Base-by-base conservation (phyloP, 2,113 vertebrate species). In the Gnathonemus echidnorhynchus region DNA sequence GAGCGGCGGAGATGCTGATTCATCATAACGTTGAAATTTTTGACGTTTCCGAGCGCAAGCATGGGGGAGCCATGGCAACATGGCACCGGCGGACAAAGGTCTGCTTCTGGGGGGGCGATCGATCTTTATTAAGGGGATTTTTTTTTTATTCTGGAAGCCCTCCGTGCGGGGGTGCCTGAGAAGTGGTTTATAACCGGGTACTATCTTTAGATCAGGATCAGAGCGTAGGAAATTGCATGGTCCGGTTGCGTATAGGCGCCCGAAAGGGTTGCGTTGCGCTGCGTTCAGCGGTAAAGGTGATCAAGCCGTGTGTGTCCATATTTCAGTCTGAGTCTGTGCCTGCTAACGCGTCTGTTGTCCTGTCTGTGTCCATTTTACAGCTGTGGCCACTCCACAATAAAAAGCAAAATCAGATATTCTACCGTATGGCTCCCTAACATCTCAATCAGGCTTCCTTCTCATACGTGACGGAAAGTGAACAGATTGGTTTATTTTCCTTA, bases 51-150 rank as follows among this genome's bases (percentile, higher is more conserved):
- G 92, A 94, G 94, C 92, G 91, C 94, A 94, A 92, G 94, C 92
- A 93, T 92, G 45, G 49, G 84, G 86, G 31, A 77, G 89, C 85
- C 89, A 90, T 77, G 85, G 89, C 89, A 94, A 94, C 91, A 94
- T 91, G 94, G 95, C 93, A 93, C 92, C 93, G 90, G 90, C 92
- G 94, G 93, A 95, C 94, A 94, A 95, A 95, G 94, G 94, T 95
- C 94, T 94, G 92, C 91, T 80, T 90, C 93, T 90, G 88, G 91
- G 92, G 94, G 92, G 93, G 94, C 92, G 92, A 93, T 42, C 84
- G 77, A 58, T 95, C 93, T 92, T 94, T 94, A 94, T 95, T 93
- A 92, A 62, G 88, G 4, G 89, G 90, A 91, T 90, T 88, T 77
- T 62, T n/a, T 58, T 42, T 42, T 66, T 70, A 70, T 70, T 31